Evolutionary conservation across 2,797 vertebrate genomes (phyloP), one percentile per base, ranked within the genome.

Genomic region (Taeniopygia guttata): DNA sequence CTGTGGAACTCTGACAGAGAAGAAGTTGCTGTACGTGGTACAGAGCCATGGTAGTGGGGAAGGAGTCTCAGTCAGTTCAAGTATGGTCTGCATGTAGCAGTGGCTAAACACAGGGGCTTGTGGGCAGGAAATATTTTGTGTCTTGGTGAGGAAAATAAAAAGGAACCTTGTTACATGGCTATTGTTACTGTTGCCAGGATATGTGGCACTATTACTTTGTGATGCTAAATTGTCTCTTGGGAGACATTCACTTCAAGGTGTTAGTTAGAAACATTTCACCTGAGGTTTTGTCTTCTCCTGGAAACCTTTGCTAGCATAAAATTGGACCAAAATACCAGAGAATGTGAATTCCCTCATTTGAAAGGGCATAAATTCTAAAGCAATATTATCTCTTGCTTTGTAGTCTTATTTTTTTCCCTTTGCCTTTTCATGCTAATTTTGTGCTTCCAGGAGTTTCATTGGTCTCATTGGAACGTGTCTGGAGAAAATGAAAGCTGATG

Each of bases 101-200:
- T 18, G 40, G 32, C 43, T 75, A 38, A 93, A 84, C 10, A 3
- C 6, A n/a, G 66, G 23, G 40, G 12, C 40, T 34, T 43, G 55
- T 69, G 51, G 18, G 51, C 16, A 13, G 77, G 42, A 73, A 66
- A 8, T 30, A 23, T n/a, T 74, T 75, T 66, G 14, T 63, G 30
- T 74, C 84, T 42, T 63, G 29, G 43, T 59, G 52, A 90, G 88
- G 56, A 85, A 54, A 87, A 80, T 56, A 26, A 56, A 74, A 83
- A 74, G 78, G 75, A 83, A 52, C 54, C 10, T 94, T 0, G 0
- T 60, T 81, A 85, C 72, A 69, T 81, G 73, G 27, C 82, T 83
- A 7, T 95, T 91, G 94, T 85, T 96, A 67, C 43, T 72, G 62
- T 93, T 95, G 69, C 87, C 66, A 89, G 93, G 82, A 32, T 77